A percentile compares a stretch with the other conserved stretches of the same genome.
These are phyloP conservation scores for Prinia subflava DNA, from an alignment of 2,113 vertebrate species.

Conservation along the genomic window DNA sequence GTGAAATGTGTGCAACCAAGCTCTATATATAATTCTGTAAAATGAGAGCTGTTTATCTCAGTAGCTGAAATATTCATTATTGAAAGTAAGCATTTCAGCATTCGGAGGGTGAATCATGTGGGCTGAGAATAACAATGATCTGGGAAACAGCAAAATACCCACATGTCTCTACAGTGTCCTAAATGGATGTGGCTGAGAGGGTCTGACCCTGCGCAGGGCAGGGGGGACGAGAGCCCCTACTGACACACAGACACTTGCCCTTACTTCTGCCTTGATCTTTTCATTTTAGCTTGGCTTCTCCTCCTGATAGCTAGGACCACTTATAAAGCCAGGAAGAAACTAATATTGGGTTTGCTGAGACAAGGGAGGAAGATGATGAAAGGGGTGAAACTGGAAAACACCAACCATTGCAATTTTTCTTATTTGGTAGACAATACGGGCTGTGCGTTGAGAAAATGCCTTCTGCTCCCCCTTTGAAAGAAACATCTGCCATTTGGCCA, in stretches of 20 bases:
- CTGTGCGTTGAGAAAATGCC: neutral
- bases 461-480: neutral
- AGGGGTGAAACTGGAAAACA: neutral
- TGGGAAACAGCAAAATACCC: neutral
- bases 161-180: neutral
- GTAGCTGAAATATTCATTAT: conserved; percentile 31
- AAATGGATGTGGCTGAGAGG: neutral
- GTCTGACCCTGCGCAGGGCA: neutral
- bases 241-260: neutral
- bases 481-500: neutral
- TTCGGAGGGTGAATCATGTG: neutral
- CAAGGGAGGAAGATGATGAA: neutral
- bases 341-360: neutral
- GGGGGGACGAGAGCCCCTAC: neutral
- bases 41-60: conserved; percentile 47
- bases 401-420: neutral
- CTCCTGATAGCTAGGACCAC: neutral
- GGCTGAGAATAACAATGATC: conserved; percentile 15
- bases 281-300: neutral
- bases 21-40: conserved; percentile 25
- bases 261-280: neutral
- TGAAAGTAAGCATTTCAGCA: conserved; percentile 37
- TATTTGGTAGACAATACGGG: neutral
- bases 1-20: neutral
- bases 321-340: neutral